Evolutionary conservation across 1,140 invertebrate species (phyloP).

Genomic region (Sycophila sp.): DNA sequence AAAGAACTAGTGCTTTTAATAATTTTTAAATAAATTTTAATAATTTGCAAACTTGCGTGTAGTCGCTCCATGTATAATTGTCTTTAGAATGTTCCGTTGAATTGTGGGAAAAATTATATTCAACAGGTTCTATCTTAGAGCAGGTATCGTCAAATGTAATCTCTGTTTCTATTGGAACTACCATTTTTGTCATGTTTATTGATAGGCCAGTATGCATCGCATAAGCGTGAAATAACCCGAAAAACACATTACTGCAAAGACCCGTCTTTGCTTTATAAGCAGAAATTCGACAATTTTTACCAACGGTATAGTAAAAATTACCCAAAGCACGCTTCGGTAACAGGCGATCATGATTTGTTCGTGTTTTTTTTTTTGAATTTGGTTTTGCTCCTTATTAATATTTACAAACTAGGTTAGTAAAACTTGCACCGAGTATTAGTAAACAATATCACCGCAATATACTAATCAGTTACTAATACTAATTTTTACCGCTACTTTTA

Average conservation of each 20-base stretch:
- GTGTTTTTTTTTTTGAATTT: too few relatives aligned
- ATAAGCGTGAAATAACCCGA: conserved; percentile 86
- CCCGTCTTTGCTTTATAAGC: conserved; percentile 77
- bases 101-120: not conserved
- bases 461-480: too few relatives aligned
- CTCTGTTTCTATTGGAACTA: not conserved
- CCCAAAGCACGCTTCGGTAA: too few relatives aligned
- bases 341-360: too few relatives aligned
- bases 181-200: not conserved
- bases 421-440: too few relatives aligned
- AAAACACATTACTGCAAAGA: conserved; percentile 86
- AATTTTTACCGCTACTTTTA: too few relatives aligned
- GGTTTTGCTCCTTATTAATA: too few relatives aligned
- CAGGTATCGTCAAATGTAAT: not conserved
- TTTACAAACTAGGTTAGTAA: too few relatives aligned
- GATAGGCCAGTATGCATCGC: conserved; percentile 57
- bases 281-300: too few relatives aligned
- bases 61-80: not conserved
- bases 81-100: not conserved
- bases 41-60: not conserved
- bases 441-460: too few relatives aligned
- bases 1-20: not conserved
- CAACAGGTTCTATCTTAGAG: not conserved
- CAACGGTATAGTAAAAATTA: too few relatives aligned
- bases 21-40: not conserved